Evolutionary conservation across 2,888 invertebrate species (phyloP), one percentile per base, ranked within the genome.

Genomic region (Parnassius orleans): DNA sequence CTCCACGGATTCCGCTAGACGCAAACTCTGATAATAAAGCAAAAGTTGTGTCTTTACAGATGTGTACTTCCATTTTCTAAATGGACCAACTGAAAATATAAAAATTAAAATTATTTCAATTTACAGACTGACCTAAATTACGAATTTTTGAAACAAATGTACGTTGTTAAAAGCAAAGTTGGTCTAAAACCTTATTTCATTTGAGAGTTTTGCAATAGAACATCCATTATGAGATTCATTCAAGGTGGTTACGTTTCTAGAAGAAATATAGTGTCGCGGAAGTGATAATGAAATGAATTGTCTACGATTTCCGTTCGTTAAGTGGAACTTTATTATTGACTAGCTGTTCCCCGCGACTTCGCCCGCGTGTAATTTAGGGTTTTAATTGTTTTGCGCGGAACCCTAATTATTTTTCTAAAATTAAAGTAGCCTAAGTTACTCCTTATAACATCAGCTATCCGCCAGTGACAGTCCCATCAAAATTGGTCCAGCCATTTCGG

Each of bases 221-320:
- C 47, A 57, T 57, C 53, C 47, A 57, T 57, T 53, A 53, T 43
- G 53, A 62, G 44, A 58, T 54, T 11, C 54, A 53, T 54, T 54
- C 41, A 44, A 14, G 44, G 43, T 53, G 48, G 48, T 46, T 46
- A 46, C 46, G 46, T 46, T 9, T n/a, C 7, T 46, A 46, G n/a
- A 46, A 46, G n/a, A n/a, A 46, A n/a, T 46, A n/a, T n/a, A 5
- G 7, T 46, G 12, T 2, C 12, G 0, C 3, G 19, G 51, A 56
- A 50, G 48, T 57, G 62, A 53, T 53, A 53, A 57, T 57, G n/a
- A 53, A 62, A 57, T 62, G 61, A 24, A 62, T 50, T 50, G 53
- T 57, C 53, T 33, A 7, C 5, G 19, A 19, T 19, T 19, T 19
- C 19, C 19, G 19, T 19, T 19, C 19, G 19, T 19, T 19, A 19